Percentiles rank a stretch among this genome's conserved stretches.
phyloP scores from a whole-genome alignment of 2,113 vertebrate genomes.

The Mesitornis unicolor region DNA sequence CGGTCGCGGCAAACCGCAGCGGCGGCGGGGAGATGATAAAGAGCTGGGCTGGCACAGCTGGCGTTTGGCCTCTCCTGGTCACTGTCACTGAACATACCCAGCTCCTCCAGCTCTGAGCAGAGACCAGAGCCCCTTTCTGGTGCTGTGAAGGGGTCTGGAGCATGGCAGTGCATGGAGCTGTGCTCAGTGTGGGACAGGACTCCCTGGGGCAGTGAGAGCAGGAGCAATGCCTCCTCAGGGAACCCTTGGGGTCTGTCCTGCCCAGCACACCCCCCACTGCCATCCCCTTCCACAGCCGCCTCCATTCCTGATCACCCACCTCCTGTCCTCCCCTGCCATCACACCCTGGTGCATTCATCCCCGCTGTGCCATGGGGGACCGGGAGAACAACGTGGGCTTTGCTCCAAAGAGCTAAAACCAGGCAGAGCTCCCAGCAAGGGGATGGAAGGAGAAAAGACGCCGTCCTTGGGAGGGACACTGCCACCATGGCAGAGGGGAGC shows the following conservation, averaged over 20 bases:
- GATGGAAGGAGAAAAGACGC: background rate
- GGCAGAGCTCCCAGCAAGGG: background rate
- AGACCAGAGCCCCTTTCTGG: fast-evolving
- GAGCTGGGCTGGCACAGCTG: background rate
- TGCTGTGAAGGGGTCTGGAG: too few species aligned
- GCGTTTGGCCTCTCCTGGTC: fast-evolving
- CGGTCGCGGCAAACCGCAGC: background rate
- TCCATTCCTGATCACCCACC: background rate
- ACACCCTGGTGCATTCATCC: fast-evolving
- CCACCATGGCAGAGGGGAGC: too few species aligned
- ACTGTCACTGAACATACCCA: background rate
- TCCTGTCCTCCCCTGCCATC: too few species aligned
- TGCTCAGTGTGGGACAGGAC: too few species aligned
- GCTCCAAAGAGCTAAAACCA: background rate
- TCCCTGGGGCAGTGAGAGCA: too few species aligned
- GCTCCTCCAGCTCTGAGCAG: fast-evolving
- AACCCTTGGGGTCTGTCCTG: too few species aligned
- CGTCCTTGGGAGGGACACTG: too few species aligned
- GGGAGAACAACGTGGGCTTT: background rate
- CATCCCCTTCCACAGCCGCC: background rate
- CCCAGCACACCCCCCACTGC: background rate
- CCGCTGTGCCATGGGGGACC: background rate
- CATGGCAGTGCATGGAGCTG: too few species aligned
- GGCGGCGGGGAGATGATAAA: fast-evolving
- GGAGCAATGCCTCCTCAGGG: too few species aligned